These are phyloP conservation scores for Pocillopora verrucosa DNA, from an alignment of 64 coral and sea anemone species.

Conservation along the genomic window DNA sequence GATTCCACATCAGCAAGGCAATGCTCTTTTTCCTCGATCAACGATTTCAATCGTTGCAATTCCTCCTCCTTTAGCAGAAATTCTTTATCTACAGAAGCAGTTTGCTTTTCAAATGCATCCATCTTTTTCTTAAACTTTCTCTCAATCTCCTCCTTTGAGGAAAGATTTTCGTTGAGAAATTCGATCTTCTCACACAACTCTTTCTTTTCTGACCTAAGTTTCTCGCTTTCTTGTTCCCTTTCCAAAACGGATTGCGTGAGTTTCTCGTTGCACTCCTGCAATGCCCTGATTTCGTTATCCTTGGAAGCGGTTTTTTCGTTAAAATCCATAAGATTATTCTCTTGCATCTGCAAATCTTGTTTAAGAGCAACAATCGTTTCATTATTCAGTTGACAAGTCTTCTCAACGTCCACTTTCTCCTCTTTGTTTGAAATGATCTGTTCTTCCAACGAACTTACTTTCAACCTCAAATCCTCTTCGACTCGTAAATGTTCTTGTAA, in stretches of 20 bases:
- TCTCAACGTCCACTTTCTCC: constrained; percentile 19
- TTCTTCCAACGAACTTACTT: constrained; percentile 45
- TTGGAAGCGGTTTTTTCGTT: constrained; percentile 6
- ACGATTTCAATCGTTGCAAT: background rate
- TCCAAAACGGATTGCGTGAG: background rate
- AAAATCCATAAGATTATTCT: constrained; percentile 38
- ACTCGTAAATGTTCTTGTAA: constrained; percentile 56
- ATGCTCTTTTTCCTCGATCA: constrained; percentile 27
- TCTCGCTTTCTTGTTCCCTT: background rate
- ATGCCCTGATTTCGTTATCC: constrained; percentile 31
- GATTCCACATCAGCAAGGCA: background rate
- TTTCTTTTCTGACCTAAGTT: background rate
- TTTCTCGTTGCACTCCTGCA: constrained; percentile 20
- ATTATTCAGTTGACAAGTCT: constrained; percentile 26
- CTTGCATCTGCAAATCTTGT: constrained; percentile 48
- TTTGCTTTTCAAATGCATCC: constrained; percentile 39
- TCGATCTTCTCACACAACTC: background rate
- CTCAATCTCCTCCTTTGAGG: constrained; percentile 36
- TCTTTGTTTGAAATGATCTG: constrained; percentile 20
- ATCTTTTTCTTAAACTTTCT: constrained; percentile 31
- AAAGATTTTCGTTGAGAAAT: background rate
- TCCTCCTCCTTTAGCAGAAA: constrained; percentile 37
- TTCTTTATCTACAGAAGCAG: constrained; percentile 59
- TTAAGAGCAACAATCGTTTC: constrained; percentile 32
- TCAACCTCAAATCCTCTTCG: constrained; percentile 45